Percentiles rank a stretch among this genome's conserved stretches.
Evolutionary conservation across 1,140 invertebrate species (phyloP).

Genomic region (Papilio dardanus): DNA sequence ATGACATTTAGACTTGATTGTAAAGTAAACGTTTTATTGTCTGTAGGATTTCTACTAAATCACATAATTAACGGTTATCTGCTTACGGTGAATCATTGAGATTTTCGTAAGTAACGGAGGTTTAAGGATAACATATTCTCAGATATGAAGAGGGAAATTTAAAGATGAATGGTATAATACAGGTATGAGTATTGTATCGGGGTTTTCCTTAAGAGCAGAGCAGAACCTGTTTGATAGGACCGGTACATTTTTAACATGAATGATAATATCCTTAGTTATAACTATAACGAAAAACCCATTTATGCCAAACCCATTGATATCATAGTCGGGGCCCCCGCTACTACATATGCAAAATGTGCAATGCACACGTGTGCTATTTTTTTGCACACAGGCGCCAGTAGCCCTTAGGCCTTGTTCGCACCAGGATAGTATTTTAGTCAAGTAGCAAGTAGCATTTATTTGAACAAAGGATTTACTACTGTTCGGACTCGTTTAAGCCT

Average conservation of each 20-base stretch:
- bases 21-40: not conserved
- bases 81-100: not conserved
- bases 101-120: not conserved
- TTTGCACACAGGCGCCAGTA: no score
- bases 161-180: not conserved
- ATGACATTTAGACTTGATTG: not conserved
- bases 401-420: no score
- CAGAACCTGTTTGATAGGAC: not conserved
- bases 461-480: no score
- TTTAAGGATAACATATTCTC: not conserved
- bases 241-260: not conserved
- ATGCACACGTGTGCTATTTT: no score
- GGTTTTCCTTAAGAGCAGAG: not conserved
- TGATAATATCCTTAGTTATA: not conserved
- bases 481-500: no score
- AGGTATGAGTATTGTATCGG: not conserved
- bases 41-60: not conserved
- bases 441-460: no score
- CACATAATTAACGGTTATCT: not conserved
- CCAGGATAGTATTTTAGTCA: no score
- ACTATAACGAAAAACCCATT: not conserved
- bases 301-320: not conserved
- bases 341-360: no score
- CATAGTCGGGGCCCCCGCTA: no score
- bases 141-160: not conserved